Conservation (phyloP, 2,797 vertebrate genomes). For the Pipistrellus pipistrellus region DNA sequence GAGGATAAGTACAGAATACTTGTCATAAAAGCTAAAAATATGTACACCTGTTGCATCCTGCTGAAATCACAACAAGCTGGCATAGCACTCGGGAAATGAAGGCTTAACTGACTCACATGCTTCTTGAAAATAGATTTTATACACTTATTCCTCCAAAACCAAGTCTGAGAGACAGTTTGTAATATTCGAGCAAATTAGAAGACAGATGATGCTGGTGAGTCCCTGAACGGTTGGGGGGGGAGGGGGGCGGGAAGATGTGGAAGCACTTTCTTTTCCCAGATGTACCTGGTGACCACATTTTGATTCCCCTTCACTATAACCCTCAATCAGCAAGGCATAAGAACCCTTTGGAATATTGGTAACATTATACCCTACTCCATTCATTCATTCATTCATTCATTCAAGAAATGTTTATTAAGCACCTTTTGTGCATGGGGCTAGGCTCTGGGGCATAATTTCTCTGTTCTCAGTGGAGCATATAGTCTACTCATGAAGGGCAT, state of each 20-base stretch:
- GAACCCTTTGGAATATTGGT: not conserved
- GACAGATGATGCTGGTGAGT: slow-evolving; percentile 47
- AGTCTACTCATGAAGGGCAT: not conserved
- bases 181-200: slow-evolving; percentile 70
- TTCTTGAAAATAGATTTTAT: slow-evolving; percentile 74
- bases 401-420: slow-evolving; percentile 5
- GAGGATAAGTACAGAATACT: slow-evolving; percentile 9
- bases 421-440: not conserved
- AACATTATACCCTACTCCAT: not conserved
- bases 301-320: not conserved
- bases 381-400: not conserved
- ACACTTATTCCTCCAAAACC: slow-evolving; percentile 56
- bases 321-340: not conserved
- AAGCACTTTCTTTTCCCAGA: not conserved
- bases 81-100: slow-evolving; percentile 77
- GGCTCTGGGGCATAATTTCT: not conserved
- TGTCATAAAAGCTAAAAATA: slow-evolving; percentile 83
- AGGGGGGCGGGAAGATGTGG: too few relatives aligned
- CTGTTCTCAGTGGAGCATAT: not conserved
- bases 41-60: slow-evolving; percentile 80
- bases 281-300: not conserved
- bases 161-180: slow-evolving; percentile 45
- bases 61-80: slow-evolving; percentile 79
- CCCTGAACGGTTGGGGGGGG: not conserved
- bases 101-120: slow-evolving; percentile 72